Conservation (phyloP, 2,113 vertebrate genomes). For the Prinia subflava region DNA sequence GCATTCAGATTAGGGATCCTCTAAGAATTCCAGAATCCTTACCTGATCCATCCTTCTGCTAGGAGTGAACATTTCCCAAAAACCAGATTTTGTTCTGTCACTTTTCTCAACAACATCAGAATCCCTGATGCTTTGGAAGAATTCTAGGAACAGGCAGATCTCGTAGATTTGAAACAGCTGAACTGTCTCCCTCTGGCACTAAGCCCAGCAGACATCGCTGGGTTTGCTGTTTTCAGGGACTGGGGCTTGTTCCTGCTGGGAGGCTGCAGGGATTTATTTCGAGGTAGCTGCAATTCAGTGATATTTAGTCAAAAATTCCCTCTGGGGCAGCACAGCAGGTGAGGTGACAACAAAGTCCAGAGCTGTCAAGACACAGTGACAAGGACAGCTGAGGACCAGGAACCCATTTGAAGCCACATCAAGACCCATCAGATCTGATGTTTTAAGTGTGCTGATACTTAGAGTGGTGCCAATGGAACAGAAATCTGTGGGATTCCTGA, state of each 20-base stretch:
- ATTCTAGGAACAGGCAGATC: not conserved
- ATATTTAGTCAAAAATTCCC: not conserved
- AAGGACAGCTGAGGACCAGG: not conserved
- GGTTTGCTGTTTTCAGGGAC: not conserved
- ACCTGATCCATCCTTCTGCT: not conserved
- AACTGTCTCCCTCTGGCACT: not conserved
- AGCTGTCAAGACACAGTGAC: not conserved
- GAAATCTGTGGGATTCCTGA: not conserved
- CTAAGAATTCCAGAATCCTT: not conserved
- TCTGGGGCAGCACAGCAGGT: not conserved
- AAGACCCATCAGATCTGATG: not conserved
- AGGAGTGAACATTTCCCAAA: not conserved
- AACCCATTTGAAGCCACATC: not conserved
- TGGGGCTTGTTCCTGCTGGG: not conserved
- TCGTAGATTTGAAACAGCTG: not conserved
- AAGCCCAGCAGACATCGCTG: not conserved
- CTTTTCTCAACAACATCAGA: not conserved
- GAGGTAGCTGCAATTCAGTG: not conserved
- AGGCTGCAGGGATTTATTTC: not conserved
- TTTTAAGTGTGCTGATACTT: not conserved
- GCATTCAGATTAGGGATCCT: not conserved
- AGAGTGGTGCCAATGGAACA: not conserved
- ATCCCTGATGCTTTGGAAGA: not conserved
- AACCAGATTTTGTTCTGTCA: not conserved
- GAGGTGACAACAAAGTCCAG: not conserved